A percentile compares a stretch with the other conserved stretches of the same genome.
phyloP scores from a whole-genome alignment of 2,113 vertebrate species.

The Dromiciops gliroides region DNA sequence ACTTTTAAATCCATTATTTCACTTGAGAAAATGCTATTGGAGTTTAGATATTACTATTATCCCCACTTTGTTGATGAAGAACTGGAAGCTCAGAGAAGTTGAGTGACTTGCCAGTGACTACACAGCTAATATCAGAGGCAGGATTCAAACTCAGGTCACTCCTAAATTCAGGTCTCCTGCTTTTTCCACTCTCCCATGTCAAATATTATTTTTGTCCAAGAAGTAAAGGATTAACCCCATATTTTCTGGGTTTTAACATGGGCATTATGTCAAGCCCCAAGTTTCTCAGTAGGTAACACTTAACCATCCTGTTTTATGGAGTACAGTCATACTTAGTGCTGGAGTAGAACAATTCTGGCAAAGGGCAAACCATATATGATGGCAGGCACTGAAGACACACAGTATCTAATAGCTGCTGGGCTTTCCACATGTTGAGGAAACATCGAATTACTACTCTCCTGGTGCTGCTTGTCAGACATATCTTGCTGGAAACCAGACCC shows the following conservation, averaged over 20 bases:
- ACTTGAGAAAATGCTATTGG: not conserved
- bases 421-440: not conserved
- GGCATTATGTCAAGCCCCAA: not conserved
- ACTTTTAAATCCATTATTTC: not conserved
- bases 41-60: not conserved
- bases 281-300: conserved; percentile 4
- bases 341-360: not conserved
- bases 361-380: not conserved
- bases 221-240: not conserved
- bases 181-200: not conserved
- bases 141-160: not conserved
- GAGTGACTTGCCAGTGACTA: not conserved
- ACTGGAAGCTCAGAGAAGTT: not conserved
- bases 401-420: not conserved
- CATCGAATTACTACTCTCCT: not conserved
- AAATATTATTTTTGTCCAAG: not conserved
- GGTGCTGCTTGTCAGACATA: not conserved
- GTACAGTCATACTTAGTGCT: not conserved
- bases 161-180: not conserved
- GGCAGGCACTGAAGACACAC: not conserved
- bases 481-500: not conserved
- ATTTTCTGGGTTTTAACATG: not conserved
- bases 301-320: not conserved
- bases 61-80: not conserved
- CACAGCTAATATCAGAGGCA: not conserved